Evolutionary conservation across 92 coral and sea anemone species (phyloP).

Genomic region (Phenganax stokvisi): DNA sequence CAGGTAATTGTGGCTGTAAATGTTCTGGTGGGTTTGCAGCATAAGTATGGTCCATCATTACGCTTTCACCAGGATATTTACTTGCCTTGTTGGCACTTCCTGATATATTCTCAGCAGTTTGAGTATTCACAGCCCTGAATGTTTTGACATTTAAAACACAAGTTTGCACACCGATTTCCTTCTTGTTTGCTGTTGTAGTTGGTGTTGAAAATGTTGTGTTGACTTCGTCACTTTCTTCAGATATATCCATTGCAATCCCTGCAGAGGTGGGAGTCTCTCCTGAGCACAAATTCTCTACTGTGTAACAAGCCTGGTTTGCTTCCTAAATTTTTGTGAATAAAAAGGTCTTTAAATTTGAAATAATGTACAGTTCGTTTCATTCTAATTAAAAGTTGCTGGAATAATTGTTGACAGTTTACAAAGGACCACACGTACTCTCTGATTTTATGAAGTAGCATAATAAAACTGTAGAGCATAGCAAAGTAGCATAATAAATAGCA

Average conservation of each 20-base stretch:
- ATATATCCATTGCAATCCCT: neutral
- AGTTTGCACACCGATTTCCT: conserved; percentile 2
- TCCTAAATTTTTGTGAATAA: too few species aligned
- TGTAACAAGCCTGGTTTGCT: neutral
- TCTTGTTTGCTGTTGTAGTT: neutral
- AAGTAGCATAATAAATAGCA: too few species aligned
- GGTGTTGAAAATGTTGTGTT: neutral
- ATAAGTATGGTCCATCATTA: neutral
- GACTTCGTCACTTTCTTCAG: neutral
- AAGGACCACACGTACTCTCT: too few species aligned
- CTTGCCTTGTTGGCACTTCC: neutral
- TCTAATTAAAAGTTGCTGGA: too few species aligned
- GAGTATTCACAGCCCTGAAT: neutral
- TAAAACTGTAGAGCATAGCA: too few species aligned
- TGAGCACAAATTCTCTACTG: neutral
- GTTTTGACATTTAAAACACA: neutral
- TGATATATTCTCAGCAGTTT: neutral
- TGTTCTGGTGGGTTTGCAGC: neutral
- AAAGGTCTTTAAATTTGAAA: too few species aligned
- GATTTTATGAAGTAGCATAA: too few species aligned
- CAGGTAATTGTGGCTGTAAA: neutral
- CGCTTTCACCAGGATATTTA: neutral
- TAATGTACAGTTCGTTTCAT: too few species aligned
- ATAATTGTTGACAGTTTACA: too few species aligned
- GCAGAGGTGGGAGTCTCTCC: neutral